Base-by-base conservation (phyloP, 2,113 vertebrate genomes). In the Orientallactaga bullata region DNA sequence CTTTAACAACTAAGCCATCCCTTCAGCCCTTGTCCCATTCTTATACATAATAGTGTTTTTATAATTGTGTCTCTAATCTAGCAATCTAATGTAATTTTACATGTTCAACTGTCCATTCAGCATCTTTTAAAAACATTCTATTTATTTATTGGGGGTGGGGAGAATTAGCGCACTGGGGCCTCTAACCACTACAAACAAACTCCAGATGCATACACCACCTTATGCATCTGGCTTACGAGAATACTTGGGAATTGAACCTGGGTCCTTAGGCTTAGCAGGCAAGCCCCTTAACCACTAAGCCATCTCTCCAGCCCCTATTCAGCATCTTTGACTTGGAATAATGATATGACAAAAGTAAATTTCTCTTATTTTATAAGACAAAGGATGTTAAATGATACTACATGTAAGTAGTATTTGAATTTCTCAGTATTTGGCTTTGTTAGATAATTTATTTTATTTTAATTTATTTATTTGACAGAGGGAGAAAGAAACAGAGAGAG, bases 351-450 rank as follows among this genome's bases (percentile, higher is more conserved):
- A 74, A 93, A 89, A 85, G 55, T 32, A 90, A 32, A 91, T 39
- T 79, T 89, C 32, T 35, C 42, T 84, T 51, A 93, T 79, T 94
- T 79, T 82, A 39, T 73, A 63, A 91, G 30, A n/a, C 30, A 63
- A 18, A 66, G 4, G n/a, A 65, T 90, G 20, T 51, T 90, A 81
- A 16, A 80, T 88, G 26, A 71, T 1, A 88, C 47, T 26, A 68
- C 42, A 66, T 13, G 8, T 84, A n/a, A 76, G 60, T 91, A 95
- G 88, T 89, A 65, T 84, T 83, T 88, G 73, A 93, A 42, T 47
- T 85, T 85, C 73, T 93, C 51, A 90, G 13, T 39, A 76, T 76
- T 26, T 76, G 32, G 55, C 55, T 55, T 65, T 26, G 23, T 65
- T 65, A n/a, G n/a, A n/a, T n/a, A n/a, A n/a, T n/a, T n/a, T n/a